Conservation (phyloP, 1,140 invertebrate species). For the Pentalonia nigronervosa region DNA sequence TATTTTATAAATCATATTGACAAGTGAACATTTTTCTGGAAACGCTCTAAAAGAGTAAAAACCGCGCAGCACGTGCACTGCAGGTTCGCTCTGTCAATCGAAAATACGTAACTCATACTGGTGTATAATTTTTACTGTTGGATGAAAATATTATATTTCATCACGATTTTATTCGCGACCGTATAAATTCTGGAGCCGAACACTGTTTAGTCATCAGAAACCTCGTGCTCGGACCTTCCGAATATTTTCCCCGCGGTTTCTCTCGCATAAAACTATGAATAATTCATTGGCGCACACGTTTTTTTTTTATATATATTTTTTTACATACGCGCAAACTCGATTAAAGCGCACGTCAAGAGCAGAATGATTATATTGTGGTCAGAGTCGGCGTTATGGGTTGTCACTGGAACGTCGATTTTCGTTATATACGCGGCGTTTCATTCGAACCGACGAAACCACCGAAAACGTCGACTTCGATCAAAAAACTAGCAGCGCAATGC, state of each 20-base stretch:
- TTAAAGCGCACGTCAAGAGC: background rate
- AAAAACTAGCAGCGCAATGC: no score
- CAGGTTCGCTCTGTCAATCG: no score
- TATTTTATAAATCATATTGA: no score
- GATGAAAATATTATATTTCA: no score
- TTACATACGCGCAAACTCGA: background rate
- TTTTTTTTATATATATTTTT: background rate
- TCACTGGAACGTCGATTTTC: background rate
- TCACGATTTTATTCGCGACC: no score
- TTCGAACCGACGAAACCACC: background rate
- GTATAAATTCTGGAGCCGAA: no score
- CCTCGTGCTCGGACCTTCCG: background rate
- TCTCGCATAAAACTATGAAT: background rate
- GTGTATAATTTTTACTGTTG: no score
- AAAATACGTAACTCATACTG: no score
- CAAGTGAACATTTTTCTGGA: no score
- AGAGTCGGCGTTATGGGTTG: background rate
- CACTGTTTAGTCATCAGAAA: no score
- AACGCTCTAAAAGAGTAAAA: no score
- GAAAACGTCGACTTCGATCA: background rate
- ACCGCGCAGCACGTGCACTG: no score
- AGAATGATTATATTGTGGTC: constrained; percentile 13
- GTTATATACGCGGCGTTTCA: background rate
- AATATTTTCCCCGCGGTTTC: background rate
- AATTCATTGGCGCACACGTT: background rate